phyloP scores from a whole-genome alignment of 2,888 invertebrate species.

The Argynnis bischoffii region DNA sequence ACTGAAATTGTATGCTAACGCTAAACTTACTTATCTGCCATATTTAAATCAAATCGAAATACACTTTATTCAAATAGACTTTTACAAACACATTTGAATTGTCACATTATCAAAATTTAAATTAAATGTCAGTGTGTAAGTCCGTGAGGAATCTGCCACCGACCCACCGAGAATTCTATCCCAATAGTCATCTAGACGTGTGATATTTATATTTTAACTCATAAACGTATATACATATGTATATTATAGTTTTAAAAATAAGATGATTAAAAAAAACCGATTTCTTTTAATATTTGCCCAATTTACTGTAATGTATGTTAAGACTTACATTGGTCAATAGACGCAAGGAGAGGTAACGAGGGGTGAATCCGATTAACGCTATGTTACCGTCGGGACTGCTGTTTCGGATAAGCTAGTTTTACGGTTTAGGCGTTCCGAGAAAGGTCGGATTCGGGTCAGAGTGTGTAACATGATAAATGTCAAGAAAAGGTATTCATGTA shows the following conservation, averaged over 20 bases:
- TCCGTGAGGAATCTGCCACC: no score
- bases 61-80: no score
- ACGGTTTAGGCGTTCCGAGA: constrained; percentile 26
- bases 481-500: constrained; percentile 18
- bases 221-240: no score
- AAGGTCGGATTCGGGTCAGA: constrained; percentile 30
- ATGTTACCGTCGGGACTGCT: constrained; percentile 36
- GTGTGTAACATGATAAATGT: constrained; percentile 30
- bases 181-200: no score
- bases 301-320: constrained; percentile 46
- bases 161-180: no score
- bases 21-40: no score
- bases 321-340: constrained; percentile 44
- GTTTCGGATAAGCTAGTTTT: constrained; percentile 22
- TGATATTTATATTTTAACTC: no score
- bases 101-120: no score
- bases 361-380: constrained; percentile 44
- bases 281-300: constrained; percentile 23
- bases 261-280: background rate
- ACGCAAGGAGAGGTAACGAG: constrained; percentile 35
- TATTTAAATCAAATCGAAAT: no score
- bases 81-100: no score
- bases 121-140: no score
- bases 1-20: no score
- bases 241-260: background rate